These are phyloP conservation scores for Neotoma lepida DNA, from an alignment of 2,113 vertebrate species.

Conservation along the genomic window DNA sequence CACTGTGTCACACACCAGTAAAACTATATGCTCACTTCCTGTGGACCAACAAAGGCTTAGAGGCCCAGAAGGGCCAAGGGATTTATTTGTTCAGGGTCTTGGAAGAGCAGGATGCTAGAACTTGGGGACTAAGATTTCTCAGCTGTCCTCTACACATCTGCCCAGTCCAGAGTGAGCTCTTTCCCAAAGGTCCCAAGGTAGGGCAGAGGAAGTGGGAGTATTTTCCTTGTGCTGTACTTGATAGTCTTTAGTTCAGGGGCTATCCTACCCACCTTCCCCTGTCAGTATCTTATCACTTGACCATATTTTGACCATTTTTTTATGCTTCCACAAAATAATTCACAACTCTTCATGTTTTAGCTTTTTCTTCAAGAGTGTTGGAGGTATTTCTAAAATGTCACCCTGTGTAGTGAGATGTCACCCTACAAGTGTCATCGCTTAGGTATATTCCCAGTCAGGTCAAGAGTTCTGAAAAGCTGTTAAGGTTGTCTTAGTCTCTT, in stretches of 20 bases:
- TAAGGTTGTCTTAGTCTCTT: slow-evolving; percentile 23
- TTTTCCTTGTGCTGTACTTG: not conserved
- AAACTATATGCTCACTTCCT: not conserved
- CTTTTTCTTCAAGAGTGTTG: not conserved
- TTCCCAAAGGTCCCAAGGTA: not conserved
- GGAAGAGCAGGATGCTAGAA: not conserved
- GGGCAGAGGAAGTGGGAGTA: not conserved
- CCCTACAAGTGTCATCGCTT: not conserved
- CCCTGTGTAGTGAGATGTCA: not conserved
- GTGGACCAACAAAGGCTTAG: not conserved
- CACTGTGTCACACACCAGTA: not conserved
- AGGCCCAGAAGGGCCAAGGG: not conserved
- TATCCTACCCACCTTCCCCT: not conserved
- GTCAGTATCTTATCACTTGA: not conserved
- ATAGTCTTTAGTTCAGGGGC: not conserved
- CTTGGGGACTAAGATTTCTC: not conserved
- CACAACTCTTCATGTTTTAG: not conserved
- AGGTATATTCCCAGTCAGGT: not conserved
- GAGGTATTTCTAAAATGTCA: slow-evolving; percentile 25
- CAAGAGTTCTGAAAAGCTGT: not conserved
- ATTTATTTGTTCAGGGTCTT: not conserved
- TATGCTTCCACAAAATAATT: not conserved
- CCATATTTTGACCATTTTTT: not conserved
- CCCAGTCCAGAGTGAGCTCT: not conserved
- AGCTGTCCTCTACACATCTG: not conserved